These are phyloP conservation scores for Drosophila auraria DNA, from an alignment of 1,140 invertebrate species.

Conservation along the genomic window DNA sequence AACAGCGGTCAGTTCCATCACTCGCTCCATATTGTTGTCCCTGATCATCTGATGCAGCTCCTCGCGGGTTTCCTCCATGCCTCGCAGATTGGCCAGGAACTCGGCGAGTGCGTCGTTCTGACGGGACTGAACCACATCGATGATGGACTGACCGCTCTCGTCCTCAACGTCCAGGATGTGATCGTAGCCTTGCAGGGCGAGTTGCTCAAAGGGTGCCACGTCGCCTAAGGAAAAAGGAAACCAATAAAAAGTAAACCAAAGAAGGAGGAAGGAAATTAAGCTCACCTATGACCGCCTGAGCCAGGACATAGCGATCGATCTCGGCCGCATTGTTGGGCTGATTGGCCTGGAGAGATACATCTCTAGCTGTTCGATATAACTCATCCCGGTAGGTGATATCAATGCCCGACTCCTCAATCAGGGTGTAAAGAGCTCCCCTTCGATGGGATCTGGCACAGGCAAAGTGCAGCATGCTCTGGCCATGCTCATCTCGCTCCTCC, in stretches of 20 bases:
- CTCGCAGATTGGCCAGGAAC: conserved; percentile 89
- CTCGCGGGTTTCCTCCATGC: conserved; percentile 92
- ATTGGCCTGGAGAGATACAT: conserved; percentile 92
- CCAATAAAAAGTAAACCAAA: not conserved
- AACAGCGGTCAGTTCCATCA: conserved; percentile 87
- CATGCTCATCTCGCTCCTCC: conserved; percentile 90
- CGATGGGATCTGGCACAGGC: conserved; percentile 92
- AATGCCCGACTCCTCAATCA: conserved; percentile 91
- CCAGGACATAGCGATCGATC: conserved; percentile 92
- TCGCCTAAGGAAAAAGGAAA: conserved; percentile 87
- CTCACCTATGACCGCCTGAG: conserved; percentile 91
- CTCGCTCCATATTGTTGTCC: conserved; percentile 87
- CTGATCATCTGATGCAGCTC: conserved; percentile 91
- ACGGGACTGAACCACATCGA: conserved; percentile 89
- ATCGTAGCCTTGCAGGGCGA: conserved; percentile 94
- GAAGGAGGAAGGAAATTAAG: not conserved
- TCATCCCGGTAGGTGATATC: conserved; percentile 93
- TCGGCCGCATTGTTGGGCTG: conserved; percentile 92
- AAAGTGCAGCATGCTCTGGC: conserved; percentile 95
- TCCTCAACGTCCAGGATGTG: conserved; percentile 93
- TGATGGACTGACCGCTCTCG: conserved; percentile 88
- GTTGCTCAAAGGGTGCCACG: conserved; percentile 90
- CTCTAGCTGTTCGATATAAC: conserved; percentile 93
- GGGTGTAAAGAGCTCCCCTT: conserved; percentile 90
- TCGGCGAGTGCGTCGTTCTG: conserved; percentile 88